phyloP scores from a whole-genome alignment of 2,797 vertebrate genomes.

The Chromis chromis region DNA sequence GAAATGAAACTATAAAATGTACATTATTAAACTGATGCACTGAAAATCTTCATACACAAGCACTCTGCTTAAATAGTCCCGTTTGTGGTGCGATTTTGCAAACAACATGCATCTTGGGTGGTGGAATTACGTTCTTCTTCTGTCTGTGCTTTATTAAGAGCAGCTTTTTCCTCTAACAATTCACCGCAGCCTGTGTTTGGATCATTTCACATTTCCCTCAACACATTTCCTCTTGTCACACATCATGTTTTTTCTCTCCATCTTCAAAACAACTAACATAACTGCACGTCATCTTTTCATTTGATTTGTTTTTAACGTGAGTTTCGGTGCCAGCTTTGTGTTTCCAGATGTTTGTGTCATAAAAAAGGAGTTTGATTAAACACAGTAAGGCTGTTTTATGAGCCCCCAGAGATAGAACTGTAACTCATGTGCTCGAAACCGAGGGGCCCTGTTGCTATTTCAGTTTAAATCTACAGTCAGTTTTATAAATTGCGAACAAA shows the following conservation, averaged over 20 bases:
- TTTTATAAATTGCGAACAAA: neutral
- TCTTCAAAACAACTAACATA: conserved; percentile 45
- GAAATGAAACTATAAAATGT: neutral
- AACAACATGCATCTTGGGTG: conserved; percentile 30
- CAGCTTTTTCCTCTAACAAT: conserved; percentile 39
- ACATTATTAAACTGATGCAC: too few relatives aligned
- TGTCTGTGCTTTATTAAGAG: conserved; percentile 35
- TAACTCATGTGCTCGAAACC: conserved; percentile 2
- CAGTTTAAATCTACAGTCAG: conserved; percentile 4
- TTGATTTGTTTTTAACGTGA: conserved; percentile 6
- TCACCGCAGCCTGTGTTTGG: conserved; percentile 33
- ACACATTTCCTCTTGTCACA: conserved; percentile 27
- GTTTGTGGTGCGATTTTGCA: neutral
- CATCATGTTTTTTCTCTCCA: conserved; percentile 23
- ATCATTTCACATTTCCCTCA: conserved; percentile 28
- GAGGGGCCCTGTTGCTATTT: too few relatives aligned
- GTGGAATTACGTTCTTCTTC: conserved; percentile 29
- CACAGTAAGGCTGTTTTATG: conserved; percentile 9
- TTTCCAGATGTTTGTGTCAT: conserved; percentile 11
- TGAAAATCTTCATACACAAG: too few relatives aligned
- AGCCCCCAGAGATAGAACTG: conserved; percentile 17
- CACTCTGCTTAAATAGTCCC: too few relatives aligned
- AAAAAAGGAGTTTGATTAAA: conserved; percentile 21
- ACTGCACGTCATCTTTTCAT: conserved; percentile 22
- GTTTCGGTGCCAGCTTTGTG: neutral